Conservation (phyloP, 2,113 vertebrate genomes). For the Neolamprologus sp. region DNA sequence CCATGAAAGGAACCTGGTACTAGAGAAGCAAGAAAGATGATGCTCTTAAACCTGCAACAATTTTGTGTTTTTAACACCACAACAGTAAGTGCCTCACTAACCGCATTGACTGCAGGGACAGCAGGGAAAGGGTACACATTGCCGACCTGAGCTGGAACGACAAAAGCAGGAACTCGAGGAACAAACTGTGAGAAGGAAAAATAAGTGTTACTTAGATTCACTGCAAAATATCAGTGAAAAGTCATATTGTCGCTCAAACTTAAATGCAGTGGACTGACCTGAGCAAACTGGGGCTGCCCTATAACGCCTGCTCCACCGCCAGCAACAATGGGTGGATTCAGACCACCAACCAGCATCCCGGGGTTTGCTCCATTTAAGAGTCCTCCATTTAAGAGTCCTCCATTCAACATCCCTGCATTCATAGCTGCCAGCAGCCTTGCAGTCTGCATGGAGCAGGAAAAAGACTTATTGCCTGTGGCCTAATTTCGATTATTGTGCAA, state of each 20-base stretch:
- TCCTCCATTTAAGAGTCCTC: background rate
- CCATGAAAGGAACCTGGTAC: slow-evolving; percentile 21
- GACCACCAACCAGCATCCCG: slow-evolving; percentile 26
- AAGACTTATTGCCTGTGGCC: background rate
- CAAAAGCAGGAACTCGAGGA: slow-evolving; percentile 28
- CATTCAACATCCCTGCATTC: slow-evolving; percentile 20
- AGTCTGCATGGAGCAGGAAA: slow-evolving; percentile 21
- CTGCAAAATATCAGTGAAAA: background rate
- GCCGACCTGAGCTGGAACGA: background rate
- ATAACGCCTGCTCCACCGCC: slow-evolving; percentile 28
- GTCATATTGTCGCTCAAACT: background rate
- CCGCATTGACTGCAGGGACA: slow-evolving; percentile 37
- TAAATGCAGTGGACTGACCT: slow-evolving; percentile 30
- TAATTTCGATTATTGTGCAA: background rate
- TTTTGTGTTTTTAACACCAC: background rate
- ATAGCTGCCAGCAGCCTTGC: slow-evolving; percentile 36
- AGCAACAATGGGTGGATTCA: slow-evolving; percentile 25
- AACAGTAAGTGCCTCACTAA: background rate
- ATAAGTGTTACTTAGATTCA: background rate
- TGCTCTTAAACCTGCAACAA: background rate
- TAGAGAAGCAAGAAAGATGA: background rate
- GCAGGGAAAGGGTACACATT: slow-evolving; percentile 34
- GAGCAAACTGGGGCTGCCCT: slow-evolving; percentile 50
- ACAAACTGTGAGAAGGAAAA: slow-evolving; percentile 25
- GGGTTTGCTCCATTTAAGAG: background rate